A percentile compares a stretch with the other conserved stretches of the same genome.
phyloP scores from a whole-genome alignment of 2,888 invertebrate genomes.

The Odontocerum albicorne region DNA sequence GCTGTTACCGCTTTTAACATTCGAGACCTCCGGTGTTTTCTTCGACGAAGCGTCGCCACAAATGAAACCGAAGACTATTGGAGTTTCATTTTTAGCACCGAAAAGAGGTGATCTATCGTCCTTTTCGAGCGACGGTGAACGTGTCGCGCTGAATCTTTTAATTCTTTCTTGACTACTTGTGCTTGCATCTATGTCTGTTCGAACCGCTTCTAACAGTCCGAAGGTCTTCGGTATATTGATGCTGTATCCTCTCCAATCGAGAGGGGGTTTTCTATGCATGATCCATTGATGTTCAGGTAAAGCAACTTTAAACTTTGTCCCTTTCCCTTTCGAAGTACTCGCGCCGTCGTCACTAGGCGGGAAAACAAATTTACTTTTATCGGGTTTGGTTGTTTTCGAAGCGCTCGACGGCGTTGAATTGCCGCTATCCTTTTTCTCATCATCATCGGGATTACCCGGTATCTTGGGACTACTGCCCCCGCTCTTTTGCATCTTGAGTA shows the following conservation, averaged over 20 bases:
- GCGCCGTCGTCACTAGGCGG: conserved; percentile 20
- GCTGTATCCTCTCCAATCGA: conserved; percentile 43
- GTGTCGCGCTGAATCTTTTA: conserved; percentile 48
- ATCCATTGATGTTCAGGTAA: conserved; percentile 52
- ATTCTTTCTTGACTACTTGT: conserved; percentile 39
- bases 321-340: conserved; percentile 15
- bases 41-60: conserved; percentile 32
- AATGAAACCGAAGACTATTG: conserved; percentile 48
- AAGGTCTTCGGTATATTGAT: conserved; percentile 49
- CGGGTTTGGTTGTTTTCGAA: conserved; percentile 12
- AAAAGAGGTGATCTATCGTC: conserved; percentile 55
- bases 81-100: conserved; percentile 42
- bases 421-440: conserved; percentile 23
- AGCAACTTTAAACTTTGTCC: conserved; percentile 42
- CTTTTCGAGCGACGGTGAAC: conserved; percentile 56
- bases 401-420: conserved; percentile 24
- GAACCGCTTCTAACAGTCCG: conserved; percentile 43
- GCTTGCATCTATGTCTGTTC: conserved; percentile 47
- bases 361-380: conserved; percentile 28
- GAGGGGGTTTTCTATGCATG: conserved; percentile 44
- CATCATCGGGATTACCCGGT: conserved; percentile 29
- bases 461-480: conserved; percentile 34
- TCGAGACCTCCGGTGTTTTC: conserved; percentile 40
- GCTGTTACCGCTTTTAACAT: conserved; percentile 36
- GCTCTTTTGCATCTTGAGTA: conserved; percentile 30